Conservation (phyloP, 2,888 invertebrate genomes). For the Ophion ellenae region DNA sequence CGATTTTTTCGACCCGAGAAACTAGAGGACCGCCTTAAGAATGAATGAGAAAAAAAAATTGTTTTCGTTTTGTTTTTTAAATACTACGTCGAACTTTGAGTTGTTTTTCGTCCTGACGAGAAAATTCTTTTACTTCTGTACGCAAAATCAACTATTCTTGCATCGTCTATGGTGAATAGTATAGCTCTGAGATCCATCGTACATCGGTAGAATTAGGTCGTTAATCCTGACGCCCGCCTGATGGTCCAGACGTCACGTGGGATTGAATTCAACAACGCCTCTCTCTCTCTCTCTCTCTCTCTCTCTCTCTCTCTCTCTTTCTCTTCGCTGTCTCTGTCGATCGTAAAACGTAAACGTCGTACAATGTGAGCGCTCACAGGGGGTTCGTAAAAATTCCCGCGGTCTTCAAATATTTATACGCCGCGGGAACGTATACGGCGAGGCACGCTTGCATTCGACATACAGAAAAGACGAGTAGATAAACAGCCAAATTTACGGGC, state of each 20-base stretch:
- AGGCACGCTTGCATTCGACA: slow-evolving; percentile 11
- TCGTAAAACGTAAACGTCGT: slow-evolving; percentile 35
- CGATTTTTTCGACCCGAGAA: too few relatives aligned
- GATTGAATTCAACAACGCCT: background rate
- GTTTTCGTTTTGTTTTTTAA: background rate
- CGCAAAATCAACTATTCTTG: too few relatives aligned
- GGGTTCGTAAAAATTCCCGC: slow-evolving; percentile 47
- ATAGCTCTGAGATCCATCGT: background rate
- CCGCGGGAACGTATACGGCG: slow-evolving; percentile 3
- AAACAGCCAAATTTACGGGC: slow-evolving; percentile 6
- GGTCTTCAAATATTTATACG: slow-evolving; percentile 58
- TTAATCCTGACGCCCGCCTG: background rate
- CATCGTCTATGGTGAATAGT: background rate
- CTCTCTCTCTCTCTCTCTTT: background rate
- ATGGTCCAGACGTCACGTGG: slow-evolving; percentile 1
- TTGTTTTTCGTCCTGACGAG: too few relatives aligned
- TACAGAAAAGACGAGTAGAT: slow-evolving; percentile 10
- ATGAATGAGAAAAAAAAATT: background rate
- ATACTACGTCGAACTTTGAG: background rate
- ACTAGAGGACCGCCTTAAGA: too few relatives aligned
- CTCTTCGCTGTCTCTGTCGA: background rate
- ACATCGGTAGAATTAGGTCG: slow-evolving; percentile 6
- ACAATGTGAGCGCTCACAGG: slow-evolving; percentile 9
- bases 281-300: background rate
- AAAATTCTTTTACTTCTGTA: background rate